Conservation (phyloP, 2,888 invertebrate genomes). For the Eupsilia transversa region DNA sequence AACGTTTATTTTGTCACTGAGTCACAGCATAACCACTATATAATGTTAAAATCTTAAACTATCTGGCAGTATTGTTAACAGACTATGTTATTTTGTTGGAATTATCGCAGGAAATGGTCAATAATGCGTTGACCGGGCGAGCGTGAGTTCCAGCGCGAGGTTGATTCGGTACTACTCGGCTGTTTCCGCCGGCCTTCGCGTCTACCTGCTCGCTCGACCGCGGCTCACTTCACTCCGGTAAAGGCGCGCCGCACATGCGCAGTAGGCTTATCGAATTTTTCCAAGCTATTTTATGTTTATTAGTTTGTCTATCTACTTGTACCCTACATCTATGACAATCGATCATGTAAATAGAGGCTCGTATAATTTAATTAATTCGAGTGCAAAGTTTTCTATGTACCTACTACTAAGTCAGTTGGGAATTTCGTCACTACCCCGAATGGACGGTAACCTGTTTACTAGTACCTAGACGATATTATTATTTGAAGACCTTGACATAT, state of each 20-base stretch:
- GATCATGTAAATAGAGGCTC: slow-evolving; percentile 61
- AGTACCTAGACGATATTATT: slow-evolving; percentile 4
- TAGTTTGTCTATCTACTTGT: slow-evolving; percentile 59
- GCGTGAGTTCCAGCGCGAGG: slow-evolving; percentile 80
- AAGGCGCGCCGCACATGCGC: slow-evolving; percentile 80
- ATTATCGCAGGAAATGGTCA: slow-evolving; percentile 86
- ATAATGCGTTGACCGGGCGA: slow-evolving; percentile 82
- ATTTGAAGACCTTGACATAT: slow-evolving; percentile 50
- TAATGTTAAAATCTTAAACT: slow-evolving; percentile 67
- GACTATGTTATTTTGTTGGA: slow-evolving; percentile 75
- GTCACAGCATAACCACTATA: slow-evolving; percentile 77
- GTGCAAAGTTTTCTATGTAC: slow-evolving; percentile 26
- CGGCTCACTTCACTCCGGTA: slow-evolving; percentile 74
- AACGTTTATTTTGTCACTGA: slow-evolving; percentile 75
- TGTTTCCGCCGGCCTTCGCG: slow-evolving; percentile 78
- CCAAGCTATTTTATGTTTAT: slow-evolving; percentile 66
- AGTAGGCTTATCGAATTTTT: slow-evolving; percentile 73
- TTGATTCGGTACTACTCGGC: slow-evolving; percentile 86
- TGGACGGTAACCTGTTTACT: slow-evolving; percentile 37
- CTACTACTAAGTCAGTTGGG: slow-evolving; percentile 32
- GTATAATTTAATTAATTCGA: slow-evolving; percentile 59
- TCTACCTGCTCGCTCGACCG: slow-evolving; percentile 59
- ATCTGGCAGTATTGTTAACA: slow-evolving; percentile 76
- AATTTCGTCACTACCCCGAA: slow-evolving; percentile 29
- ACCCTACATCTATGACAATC: slow-evolving; percentile 60